Percentiles rank a stretch among this genome's conserved stretches.
phyloP scores from a whole-genome alignment of 2,113 vertebrate genomes.

The Phoenicopterus ruber region DNA sequence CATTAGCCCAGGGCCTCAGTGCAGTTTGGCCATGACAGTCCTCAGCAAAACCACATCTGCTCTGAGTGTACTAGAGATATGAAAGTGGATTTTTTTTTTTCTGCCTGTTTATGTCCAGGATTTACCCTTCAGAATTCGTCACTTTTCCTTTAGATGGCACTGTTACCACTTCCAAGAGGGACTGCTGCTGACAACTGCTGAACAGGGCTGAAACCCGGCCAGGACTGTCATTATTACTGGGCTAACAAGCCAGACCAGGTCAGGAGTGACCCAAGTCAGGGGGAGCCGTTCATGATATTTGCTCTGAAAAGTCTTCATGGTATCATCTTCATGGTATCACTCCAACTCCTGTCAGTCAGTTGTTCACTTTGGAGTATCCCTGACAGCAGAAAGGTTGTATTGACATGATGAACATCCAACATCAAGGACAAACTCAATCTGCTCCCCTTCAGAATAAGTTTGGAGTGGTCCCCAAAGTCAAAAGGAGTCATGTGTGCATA shows the following conservation, averaged over 20 bases:
- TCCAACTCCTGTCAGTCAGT: neutral
- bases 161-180: constrained; percentile 4
- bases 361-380: neutral
- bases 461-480: neutral
- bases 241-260: neutral
- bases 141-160: constrained; percentile 72
- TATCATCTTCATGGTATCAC: neutral
- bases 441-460: neutral
- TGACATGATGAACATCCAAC: neutral
- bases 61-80: neutral
- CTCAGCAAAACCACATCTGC: neutral
- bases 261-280: neutral
- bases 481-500: neutral
- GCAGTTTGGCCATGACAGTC: neutral
- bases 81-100: neutral
- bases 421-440: neutral
- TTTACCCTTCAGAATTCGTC: neutral
- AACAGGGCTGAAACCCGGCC: neutral
- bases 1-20: neutral
- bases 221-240: neutral
- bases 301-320: neutral
- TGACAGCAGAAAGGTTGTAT: neutral
- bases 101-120: neutral
- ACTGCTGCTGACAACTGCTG: neutral
- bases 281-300: neutral